Evolutionary conservation across 2,888 invertebrate genomes (phyloP), one percentile per base, ranked within the genome.

Genomic region (Cryptocheilus praepositus): DNA sequence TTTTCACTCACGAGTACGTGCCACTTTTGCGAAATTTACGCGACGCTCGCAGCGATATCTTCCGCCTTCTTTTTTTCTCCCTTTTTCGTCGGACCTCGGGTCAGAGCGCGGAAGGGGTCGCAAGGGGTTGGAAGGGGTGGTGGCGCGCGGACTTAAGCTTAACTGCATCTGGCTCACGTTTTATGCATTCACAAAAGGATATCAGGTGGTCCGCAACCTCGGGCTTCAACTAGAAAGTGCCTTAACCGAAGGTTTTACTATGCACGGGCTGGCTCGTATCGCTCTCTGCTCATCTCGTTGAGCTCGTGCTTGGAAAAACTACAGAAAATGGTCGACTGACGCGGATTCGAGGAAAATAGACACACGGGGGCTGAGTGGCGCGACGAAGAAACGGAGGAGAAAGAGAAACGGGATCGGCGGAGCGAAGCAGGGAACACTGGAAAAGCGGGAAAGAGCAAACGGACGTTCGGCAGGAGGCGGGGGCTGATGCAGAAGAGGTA

Each of bases 121-220:
- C n/a, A 36, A 36, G 36, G 36, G 36, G 11, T 11, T 11, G 36
- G 36, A 36, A 36, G 36, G 36, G 36, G 36, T 36, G 28, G 7
- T 5, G 36, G 36, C n/a, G 49, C 16, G 49, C 49, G 49, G 49
- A 49, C 56, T 57, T 43, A 57, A 57, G 56, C 56, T 36, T n/a
- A 57, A 43, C n/a, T 43, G 56, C 52, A 36, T 44, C 52, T 57
- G 60, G 60, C 25, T 64, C 62, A 54, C 63, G 57, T 49, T 60
- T 59, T 61, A 71, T 56, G 62, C 55, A 61, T 61, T 65, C 44
- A 60, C 55, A 25, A 61, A 61, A 60, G 44, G 59, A 64, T 54
- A 61, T 58, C 36, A 43, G 55, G 18, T 25, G 43, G 43, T n/a
- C 21, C 56, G 56, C 56, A 43, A 43, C 19, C 43, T 21, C 19